Evolutionary conservation across 2,888 invertebrate genomes (phyloP), one percentile per base, ranked within the genome.

Genomic region (Pinctada fucata): DNA sequence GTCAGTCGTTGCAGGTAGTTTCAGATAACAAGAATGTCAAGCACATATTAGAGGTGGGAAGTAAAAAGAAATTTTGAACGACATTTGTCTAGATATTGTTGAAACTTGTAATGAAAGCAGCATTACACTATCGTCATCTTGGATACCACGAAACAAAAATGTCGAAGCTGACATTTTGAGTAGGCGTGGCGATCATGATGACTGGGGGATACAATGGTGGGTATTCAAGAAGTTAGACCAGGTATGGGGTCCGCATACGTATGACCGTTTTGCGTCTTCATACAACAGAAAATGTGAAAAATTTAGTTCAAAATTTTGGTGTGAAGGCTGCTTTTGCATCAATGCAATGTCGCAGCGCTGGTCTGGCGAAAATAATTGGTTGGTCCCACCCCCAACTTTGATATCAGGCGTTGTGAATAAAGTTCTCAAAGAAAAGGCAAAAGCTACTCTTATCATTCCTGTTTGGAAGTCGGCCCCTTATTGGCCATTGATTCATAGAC

Each of bases 21-120:
- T 69, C 71, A 10, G 77, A 80, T 50, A 76, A 76, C 47, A 75
- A 76, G 50, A 79, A 76, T 76, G 79, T 79, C 8, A 8, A n/a
- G 13, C 16, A 8, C 2, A 72, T 79, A n/a, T 4, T 78, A 10
- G 16, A 65, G 3, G 48, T 66, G 13, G 80, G 78, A 3, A 80
- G 77, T 66, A 77, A 16, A 66, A 78, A 80, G 47, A 13, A 3
- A 63, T 6, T 31, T 13, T 79, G 31, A 75, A 79, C 8, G 31
- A 48, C 10, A 65, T 64, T 13, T 58, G 47, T n/a, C 45, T 73
- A n/a, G 13, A 31, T 10, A 58, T 79, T 31, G 63, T 68, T 8
- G 52, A 68, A 2, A 3, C 13, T 1, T 76, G 73, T 47, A n/a
- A 8, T 2, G 48, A 50, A 2, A 49, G 51, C 8, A 10, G 65